Conservation (phyloP, 2,797 vertebrate species). For the Ispidina picta region DNA sequence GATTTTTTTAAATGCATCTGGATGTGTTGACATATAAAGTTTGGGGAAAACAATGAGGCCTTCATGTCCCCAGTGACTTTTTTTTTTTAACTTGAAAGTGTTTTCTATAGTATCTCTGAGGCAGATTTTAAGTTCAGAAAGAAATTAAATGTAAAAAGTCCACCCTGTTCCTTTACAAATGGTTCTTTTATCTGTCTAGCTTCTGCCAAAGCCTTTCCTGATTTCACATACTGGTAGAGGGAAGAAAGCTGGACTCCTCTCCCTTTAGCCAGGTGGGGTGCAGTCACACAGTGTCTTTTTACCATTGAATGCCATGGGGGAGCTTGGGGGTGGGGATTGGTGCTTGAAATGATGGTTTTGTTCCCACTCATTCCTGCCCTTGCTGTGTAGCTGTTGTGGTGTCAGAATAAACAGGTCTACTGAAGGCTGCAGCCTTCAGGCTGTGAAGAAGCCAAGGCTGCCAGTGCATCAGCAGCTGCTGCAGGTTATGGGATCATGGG, state of each 20-base stretch:
- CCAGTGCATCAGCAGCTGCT: background rate
- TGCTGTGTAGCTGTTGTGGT: background rate
- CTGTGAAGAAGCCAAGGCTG: background rate
- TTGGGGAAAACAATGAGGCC: conserved; percentile 26
- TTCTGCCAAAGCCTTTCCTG: conserved; percentile 4
- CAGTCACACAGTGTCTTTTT: background rate
- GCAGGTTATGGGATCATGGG: background rate
- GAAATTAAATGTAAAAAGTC: background rate
- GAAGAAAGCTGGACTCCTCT: background rate
- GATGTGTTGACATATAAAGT: conserved; percentile 59
- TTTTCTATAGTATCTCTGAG: background rate
- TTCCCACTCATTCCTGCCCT: fast-evolving
- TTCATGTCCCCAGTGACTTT: background rate
- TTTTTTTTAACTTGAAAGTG: background rate
- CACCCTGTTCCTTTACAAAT: background rate
- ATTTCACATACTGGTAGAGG: background rate
- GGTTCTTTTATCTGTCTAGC: background rate
- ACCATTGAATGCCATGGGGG: fast-evolving
- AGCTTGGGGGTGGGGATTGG: fast-evolving
- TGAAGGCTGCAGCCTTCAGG: background rate
- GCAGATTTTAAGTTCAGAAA: background rate
- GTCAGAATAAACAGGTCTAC: background rate
- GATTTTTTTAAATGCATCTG: background rate
- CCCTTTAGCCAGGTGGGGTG: background rate
- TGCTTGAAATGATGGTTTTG: background rate